Percentiles rank a stretch among this genome's conserved stretches.
These are phyloP conservation scores for Ceramica pisi DNA, from an alignment of 2,888 invertebrate species.

Conservation along the genomic window DNA sequence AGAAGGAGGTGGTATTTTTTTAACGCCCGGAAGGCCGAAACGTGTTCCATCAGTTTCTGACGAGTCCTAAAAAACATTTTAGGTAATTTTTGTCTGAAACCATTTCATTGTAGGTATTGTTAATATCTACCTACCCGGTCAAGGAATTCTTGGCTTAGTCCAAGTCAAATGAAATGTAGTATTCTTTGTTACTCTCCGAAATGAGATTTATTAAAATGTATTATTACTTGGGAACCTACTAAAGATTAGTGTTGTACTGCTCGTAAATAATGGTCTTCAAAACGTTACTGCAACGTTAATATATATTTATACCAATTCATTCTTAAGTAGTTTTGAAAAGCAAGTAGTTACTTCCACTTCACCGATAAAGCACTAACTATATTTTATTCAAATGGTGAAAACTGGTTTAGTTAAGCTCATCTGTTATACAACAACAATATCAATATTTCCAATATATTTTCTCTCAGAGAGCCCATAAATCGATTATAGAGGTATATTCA, in stretches of 20 bases:
- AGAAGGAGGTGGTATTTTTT: neutral
- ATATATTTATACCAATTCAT: neutral
- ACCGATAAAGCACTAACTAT: neutral
- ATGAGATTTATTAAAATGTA: constrained; percentile 17
- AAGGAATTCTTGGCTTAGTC: constrained; percentile 11
- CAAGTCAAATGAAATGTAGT: constrained; percentile 15
- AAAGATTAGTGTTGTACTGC: constrained; percentile 14
- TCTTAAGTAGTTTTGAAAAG: neutral
- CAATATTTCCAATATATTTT: constrained; percentile 62
- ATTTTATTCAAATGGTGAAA: neutral
- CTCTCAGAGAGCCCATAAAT: constrained; percentile 50
- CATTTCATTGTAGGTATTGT: constrained; percentile 11
- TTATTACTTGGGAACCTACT: constrained; percentile 1
- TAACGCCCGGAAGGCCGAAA: neutral
- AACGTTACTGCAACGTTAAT: neutral
- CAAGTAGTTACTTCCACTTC: no score
- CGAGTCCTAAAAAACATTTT: constrained; percentile 14
- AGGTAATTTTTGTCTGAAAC: constrained; percentile 4
- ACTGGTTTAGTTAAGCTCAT: neutral
- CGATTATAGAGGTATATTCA: constrained; percentile 53
- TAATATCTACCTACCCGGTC: neutral
- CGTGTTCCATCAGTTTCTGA: constrained; percentile 9
- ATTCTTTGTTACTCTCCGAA: constrained; percentile 21
- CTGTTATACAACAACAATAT: no score
- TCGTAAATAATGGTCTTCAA: constrained; percentile 16